Evolutionary conservation across 1,140 invertebrate species (phyloP).

Genomic region (Acromyrmex heyeri): DNA sequence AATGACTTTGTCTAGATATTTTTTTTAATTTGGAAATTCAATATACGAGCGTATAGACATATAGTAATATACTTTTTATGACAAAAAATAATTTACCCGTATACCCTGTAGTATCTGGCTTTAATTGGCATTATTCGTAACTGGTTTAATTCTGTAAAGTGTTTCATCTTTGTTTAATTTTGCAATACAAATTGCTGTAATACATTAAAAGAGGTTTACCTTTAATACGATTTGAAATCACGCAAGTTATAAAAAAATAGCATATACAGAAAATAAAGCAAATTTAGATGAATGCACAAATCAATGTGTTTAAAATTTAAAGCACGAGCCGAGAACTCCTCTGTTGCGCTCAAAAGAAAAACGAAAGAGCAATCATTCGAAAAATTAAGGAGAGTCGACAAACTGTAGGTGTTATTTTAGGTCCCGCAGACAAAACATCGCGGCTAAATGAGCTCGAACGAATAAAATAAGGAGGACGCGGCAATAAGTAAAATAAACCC

Average conservation of each 20-base stretch:
- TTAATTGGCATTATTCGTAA: too few species aligned
- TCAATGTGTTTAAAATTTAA: neutral
- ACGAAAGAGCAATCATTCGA: conserved; percentile 60
- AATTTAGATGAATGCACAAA: neutral
- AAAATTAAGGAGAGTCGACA: conserved; percentile 66
- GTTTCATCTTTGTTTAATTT: neutral
- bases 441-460: conserved; percentile 40
- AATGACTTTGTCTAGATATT: too few species aligned
- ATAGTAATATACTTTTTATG: too few species aligned
- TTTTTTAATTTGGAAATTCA: too few species aligned
- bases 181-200: neutral
- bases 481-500: conserved; percentile 59
- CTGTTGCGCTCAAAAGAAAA: conserved; percentile 10
- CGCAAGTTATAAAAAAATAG: neutral
- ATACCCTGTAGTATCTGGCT: too few species aligned
- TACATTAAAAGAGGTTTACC: neutral
- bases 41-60: too few species aligned
- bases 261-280: neutral
- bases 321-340: conserved; percentile 5
- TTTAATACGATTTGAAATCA: neutral
- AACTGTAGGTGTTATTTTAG: conserved; percentile 76
- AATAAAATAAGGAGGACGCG: conserved; percentile 42
- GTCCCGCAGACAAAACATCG: conserved; percentile 67
- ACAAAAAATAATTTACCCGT: too few species aligned
- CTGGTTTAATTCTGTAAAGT: too few species aligned